These are phyloP conservation scores for Chelonoidis abingdonii DNA, from an alignment of 2,113 vertebrate genomes.

Conservation along the genomic window DNA sequence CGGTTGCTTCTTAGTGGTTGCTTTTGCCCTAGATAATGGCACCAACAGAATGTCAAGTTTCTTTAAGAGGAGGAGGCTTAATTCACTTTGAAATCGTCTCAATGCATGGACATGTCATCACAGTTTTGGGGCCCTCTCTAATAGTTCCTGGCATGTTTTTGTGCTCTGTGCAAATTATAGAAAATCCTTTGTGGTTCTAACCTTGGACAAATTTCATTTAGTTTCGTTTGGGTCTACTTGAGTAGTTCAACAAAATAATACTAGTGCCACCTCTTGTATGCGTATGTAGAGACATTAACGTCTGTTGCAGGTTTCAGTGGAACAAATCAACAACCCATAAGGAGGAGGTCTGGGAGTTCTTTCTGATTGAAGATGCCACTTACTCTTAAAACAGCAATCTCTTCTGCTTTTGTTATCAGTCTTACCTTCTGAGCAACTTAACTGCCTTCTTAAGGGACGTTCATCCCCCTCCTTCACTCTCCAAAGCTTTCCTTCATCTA, in stretches of 20 bases:
- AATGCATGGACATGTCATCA: slow-evolving; percentile 52
- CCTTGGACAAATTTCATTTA: neutral
- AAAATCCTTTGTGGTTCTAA: slow-evolving; percentile 41
- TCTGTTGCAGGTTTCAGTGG: neutral
- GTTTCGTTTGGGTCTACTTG: neutral
- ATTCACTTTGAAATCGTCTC: slow-evolving; percentile 60
- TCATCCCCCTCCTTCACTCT: neutral
- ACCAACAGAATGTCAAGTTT: slow-evolving; percentile 57
- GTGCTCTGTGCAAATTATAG: slow-evolving; percentile 38
- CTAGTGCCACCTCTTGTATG: neutral
- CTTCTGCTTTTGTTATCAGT: neutral
- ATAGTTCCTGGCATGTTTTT: slow-evolving; percentile 65
- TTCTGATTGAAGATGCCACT: neutral
- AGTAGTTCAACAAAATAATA: neutral
- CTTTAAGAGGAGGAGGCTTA: slow-evolving; percentile 54
- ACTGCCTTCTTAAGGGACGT: neutral
- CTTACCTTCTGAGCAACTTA: neutral
- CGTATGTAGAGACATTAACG: neutral
- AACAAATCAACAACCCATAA: neutral
- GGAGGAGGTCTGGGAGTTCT: neutral
- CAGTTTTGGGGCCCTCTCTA: slow-evolving; percentile 44
- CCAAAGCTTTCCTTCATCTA: neutral
- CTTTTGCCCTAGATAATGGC: neutral
- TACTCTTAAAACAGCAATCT: neutral
- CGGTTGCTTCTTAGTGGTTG: neutral